Evolutionary conservation across 2,797 vertebrate genomes (phyloP), one percentile per base, ranked within the genome.

Genomic region (Balearica regulorum): DNA sequence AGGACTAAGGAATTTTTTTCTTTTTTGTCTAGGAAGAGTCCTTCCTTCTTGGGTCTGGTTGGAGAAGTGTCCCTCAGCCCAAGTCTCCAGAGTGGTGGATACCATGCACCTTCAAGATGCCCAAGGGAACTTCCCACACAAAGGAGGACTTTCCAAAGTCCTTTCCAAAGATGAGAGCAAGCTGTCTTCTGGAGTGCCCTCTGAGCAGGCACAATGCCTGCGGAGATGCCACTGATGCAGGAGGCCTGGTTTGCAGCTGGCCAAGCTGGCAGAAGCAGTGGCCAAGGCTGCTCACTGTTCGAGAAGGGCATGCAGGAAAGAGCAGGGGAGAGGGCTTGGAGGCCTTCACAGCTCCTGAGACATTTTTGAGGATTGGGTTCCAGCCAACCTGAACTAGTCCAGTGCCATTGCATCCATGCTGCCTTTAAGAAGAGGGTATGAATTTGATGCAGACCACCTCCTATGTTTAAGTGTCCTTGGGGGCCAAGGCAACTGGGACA

Each of bases 241-340:
- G 28, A 33, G 6, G 35, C 13, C 6, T 37, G 20, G 5, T 43
- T 62, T 87, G 10, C 3, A 5, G 17, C 39, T 66, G 35, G 14
- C 22, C 33, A 55, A 35, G 46, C 11, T 43, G 43, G 13, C 15
- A 55, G 5, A 46, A 77, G 25, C 13, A 35, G 5, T 13, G 71
- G 49, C n/a, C 5, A 6, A 68, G n/a, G 26, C 26, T 46, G 25
- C 49, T 61, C 7, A 2, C 16, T 48, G 13, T 8, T 61, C 39
- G 17, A 80, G 14, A 14, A 6, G 5, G 12, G 10, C 13, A 20
- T 10, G 12, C 6, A 66, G 16, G 14, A n/a, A 57, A 21, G 9
- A 68, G 7, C 16, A 84, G 13, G 0, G 0, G 3, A 35, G 18
- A 41, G 22, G 10, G 2, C 21, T 2, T 8, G 11, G 13, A 14